Percentiles rank a stretch among this genome's conserved stretches.
phyloP scores from a whole-genome alignment of 1,140 invertebrate species.

The Potamilus streckersoni region DNA sequence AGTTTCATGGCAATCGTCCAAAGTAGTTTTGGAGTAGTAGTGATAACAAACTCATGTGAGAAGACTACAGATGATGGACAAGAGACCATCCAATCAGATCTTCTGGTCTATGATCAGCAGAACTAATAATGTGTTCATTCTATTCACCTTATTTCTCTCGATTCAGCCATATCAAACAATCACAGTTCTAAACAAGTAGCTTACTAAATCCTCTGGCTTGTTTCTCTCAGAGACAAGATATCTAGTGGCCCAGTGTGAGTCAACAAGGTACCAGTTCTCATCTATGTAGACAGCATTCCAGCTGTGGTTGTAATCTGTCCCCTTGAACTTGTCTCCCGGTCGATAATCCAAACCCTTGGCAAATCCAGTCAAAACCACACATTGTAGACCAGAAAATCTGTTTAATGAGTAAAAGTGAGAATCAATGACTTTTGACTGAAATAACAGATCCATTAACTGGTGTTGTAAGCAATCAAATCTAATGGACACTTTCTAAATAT shows the following conservation, averaged over 20 bases:
- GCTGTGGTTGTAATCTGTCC: conserved; percentile 66
- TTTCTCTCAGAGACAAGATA: conserved; percentile 66
- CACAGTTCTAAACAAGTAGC: neutral
- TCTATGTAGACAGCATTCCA: conserved; percentile 68
- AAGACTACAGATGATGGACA: too few relatives aligned
- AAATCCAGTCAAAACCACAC: conserved; percentile 98
- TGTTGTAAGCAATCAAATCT: too few relatives aligned
- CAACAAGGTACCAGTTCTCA: conserved; percentile 67
- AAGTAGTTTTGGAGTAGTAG: too few relatives aligned
- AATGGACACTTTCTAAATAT: too few relatives aligned
- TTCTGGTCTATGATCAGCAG: too few relatives aligned
- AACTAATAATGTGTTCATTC: too few relatives aligned
- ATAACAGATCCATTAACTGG: neutral
- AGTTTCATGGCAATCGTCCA: too few relatives aligned
- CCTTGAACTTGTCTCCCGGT: conserved; percentile 76
- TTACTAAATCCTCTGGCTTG: conserved; percentile 63
- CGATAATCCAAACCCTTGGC: conserved; percentile 98
- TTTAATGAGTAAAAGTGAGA: conserved; percentile 45
- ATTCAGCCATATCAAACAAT: too few relatives aligned
- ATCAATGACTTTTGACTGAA: neutral
- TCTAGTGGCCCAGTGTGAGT: conserved; percentile 68
- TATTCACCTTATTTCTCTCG: too few relatives aligned
- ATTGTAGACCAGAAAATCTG: conserved; percentile 97
- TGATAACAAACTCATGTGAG: too few relatives aligned
- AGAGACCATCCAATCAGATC: too few relatives aligned